These are phyloP conservation scores for Diaperis boleti DNA, from an alignment of 2,888 invertebrate species.

Conservation along the genomic window DNA sequence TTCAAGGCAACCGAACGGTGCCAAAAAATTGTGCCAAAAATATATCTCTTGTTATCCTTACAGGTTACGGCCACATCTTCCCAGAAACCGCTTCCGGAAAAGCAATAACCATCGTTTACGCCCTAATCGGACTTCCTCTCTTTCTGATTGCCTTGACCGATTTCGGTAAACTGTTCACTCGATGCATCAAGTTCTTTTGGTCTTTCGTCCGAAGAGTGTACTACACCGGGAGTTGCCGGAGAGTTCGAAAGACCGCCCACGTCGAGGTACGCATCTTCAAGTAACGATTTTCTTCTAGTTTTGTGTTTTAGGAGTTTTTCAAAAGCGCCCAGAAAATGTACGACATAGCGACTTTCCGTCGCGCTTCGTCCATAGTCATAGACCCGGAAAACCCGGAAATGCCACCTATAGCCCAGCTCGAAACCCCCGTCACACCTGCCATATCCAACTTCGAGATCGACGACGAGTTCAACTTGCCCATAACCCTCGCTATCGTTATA, in stretches of 20 bases:
- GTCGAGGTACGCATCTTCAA: slow-evolving; percentile 75
- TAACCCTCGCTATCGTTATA: slow-evolving; percentile 87
- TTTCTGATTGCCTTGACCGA: slow-evolving; percentile 96
- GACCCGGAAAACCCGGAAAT: slow-evolving; percentile 24
- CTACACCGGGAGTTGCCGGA: slow-evolving; percentile 86
- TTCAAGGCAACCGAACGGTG: too few relatives aligned
- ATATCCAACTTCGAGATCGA: slow-evolving; percentile 84
- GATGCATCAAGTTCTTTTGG: slow-evolving; percentile 92
- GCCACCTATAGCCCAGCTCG: slow-evolving; percentile 42
- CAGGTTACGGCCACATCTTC: slow-evolving; percentile 96
- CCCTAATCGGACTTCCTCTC: slow-evolving; percentile 94
- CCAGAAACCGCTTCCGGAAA: slow-evolving; percentile 90
- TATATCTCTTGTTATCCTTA: too few relatives aligned
- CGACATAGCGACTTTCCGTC: slow-evolving; percentile 79
- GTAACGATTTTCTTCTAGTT: background rate
- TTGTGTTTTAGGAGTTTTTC: slow-evolving; percentile 78
- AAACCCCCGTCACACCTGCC: slow-evolving; percentile 82
- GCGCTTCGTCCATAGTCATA: slow-evolving; percentile 73
- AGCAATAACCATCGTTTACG: slow-evolving; percentile 91
- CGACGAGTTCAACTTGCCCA: slow-evolving; percentile 95
- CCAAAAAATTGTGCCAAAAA: too few relatives aligned
- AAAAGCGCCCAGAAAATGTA: slow-evolving; percentile 86
- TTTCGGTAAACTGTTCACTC: slow-evolving; percentile 93
- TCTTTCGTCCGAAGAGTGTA: slow-evolving; percentile 87
- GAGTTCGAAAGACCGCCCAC: slow-evolving; percentile 80